phyloP scores from a whole-genome alignment of 2,888 invertebrate genomes.

The Lampropteryx suffumata region DNA sequence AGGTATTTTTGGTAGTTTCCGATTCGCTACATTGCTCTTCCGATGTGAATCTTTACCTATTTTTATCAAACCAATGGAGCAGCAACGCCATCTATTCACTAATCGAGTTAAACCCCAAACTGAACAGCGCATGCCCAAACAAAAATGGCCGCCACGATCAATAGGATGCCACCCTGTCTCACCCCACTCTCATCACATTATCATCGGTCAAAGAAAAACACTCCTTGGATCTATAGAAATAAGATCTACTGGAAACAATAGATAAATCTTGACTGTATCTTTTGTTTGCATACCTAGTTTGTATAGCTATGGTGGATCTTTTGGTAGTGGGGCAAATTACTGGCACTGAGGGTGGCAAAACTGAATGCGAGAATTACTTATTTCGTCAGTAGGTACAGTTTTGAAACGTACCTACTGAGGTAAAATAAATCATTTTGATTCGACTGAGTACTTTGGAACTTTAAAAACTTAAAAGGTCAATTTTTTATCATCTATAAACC shows the following conservation, averaged over 20 bases:
- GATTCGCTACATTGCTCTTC: neutral
- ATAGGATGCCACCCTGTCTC: slow-evolving; percentile 69
- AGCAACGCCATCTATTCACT: slow-evolving; percentile 68
- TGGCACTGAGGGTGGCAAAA: slow-evolving; percentile 7
- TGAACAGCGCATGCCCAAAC: slow-evolving; percentile 62
- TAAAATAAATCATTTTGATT: too few relatives aligned
- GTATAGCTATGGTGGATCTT: slow-evolving; percentile 34
- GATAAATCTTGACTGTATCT: slow-evolving; percentile 59
- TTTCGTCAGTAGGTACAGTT: neutral
- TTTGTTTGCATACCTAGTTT: slow-evolving; percentile 54
- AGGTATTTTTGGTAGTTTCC: neutral
- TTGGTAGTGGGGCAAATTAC: slow-evolving; percentile 31
- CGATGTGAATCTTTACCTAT: neutral
- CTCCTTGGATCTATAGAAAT: slow-evolving; percentile 34
- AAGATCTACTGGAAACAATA: slow-evolving; percentile 40
- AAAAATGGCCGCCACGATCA: slow-evolving; percentile 76
- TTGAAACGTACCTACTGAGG: neutral
- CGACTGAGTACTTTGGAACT: too few relatives aligned
- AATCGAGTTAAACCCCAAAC: slow-evolving; percentile 39
- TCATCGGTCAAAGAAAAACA: slow-evolving; percentile 39
- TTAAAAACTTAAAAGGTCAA: too few relatives aligned
- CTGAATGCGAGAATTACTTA: neutral
- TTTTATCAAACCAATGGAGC: slow-evolving; percentile 19
- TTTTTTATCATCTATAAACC: too few relatives aligned
- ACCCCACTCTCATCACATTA: slow-evolving; percentile 50